Evolutionary conservation across 2,888 invertebrate genomes (phyloP).

Genomic region (Parthenolecanium corni): DNA sequence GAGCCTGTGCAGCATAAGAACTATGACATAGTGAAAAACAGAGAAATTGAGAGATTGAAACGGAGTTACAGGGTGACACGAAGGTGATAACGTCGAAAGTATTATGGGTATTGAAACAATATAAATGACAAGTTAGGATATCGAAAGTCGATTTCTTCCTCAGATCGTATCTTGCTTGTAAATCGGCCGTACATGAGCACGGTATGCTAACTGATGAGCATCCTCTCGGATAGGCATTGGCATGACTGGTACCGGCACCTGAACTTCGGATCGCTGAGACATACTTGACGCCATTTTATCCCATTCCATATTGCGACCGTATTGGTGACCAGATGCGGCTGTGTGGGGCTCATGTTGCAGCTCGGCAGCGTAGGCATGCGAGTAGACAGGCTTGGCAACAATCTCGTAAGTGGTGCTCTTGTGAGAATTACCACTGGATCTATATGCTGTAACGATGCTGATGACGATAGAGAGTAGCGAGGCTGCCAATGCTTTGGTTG

Average conservation of each 20-base stretch:
- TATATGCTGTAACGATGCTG: conserved; percentile 50
- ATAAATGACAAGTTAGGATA: too few relatives aligned
- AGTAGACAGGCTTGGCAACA: conserved; percentile 67
- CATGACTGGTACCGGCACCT: not conserved
- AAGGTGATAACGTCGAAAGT: too few relatives aligned
- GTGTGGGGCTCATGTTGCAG: conserved; percentile 52
- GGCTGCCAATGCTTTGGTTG: conserved; percentile 73
- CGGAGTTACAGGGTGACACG: too few relatives aligned
- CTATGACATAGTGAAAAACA: too few relatives aligned
- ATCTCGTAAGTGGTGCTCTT: conserved; percentile 65
- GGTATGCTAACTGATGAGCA: conserved; percentile 23
- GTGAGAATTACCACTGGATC: conserved; percentile 43
- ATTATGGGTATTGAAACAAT: too few relatives aligned
- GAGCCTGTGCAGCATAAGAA: too few relatives aligned
- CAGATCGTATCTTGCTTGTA: conserved; percentile 13
- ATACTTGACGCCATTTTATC: conserved; percentile 14
- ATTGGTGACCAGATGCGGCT: conserved; percentile 42
- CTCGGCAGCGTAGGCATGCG: conserved; percentile 52
- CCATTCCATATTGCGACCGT: conserved; percentile 28
- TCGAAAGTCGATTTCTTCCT: too few relatives aligned
- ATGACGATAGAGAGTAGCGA: conserved; percentile 66
- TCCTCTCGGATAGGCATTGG: conserved; percentile 11
- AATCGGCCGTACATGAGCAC: conserved; percentile 25
- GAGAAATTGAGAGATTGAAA: too few relatives aligned
- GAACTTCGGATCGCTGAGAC: conserved; percentile 21